phyloP scores from a whole-genome alignment of 2,888 invertebrate species.

The Microdon myrmicae region DNA sequence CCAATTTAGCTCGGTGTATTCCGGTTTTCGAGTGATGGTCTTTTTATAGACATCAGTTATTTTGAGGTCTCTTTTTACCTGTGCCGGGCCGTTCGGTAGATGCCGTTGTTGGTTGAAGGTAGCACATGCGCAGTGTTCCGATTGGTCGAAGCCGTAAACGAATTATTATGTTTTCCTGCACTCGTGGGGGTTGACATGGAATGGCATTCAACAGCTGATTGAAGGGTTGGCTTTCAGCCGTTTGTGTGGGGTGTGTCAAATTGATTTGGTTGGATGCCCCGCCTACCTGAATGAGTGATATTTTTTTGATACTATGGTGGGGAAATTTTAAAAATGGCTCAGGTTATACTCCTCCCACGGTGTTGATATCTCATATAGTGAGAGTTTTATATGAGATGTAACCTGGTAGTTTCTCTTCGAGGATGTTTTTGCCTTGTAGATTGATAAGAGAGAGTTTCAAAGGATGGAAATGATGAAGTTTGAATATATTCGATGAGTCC shows the following conservation, averaged over 20 bases:
- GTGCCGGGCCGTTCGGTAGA: conserved; percentile 39
- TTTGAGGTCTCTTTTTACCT: conserved; percentile 33
- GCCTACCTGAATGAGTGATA: conserved; percentile 44
- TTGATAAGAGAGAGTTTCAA: too few species aligned
- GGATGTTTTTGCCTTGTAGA: too few species aligned
- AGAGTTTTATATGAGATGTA: conserved; percentile 32
- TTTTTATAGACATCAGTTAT: conserved; percentile 43
- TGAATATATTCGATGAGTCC: conserved; percentile 21
- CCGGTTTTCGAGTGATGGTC: conserved; percentile 39
- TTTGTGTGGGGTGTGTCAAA: conserved; percentile 25
- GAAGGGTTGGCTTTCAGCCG: conserved; percentile 18
- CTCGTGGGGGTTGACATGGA: conserved; percentile 20
- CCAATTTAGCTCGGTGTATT: too few species aligned
- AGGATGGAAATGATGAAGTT: too few species aligned
- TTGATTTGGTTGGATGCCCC: conserved; percentile 16
- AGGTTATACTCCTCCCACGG: conserved; percentile 39
- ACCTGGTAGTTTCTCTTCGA: conserved; percentile 45
- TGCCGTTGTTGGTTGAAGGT: conserved; percentile 47
- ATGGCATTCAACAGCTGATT: conserved; percentile 51
- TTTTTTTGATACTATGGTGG: conserved; percentile 22
- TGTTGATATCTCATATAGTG: conserved; percentile 18
- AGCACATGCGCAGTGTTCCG: conserved; percentile 41
- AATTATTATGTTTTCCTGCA: conserved; percentile 34
- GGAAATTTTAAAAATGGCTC: conserved; percentile 52
- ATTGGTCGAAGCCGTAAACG: conserved; percentile 34